Conservation (phyloP, 2,113 vertebrate species). For the Melanocharis versteri region DNA sequence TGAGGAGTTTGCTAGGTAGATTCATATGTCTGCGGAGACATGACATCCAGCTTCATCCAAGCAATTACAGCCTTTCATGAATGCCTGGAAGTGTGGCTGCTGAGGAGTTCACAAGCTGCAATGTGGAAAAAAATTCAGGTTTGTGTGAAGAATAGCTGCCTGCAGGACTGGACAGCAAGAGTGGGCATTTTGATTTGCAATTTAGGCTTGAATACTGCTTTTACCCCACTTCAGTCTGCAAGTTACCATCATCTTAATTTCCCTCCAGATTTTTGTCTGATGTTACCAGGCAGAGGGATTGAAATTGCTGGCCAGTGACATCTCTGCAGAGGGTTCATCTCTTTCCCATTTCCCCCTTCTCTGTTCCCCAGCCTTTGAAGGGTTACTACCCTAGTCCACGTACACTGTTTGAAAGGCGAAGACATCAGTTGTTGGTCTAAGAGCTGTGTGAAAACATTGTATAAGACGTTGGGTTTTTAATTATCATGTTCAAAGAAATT, state of each 20-base stretch:
- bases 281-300: neutral
- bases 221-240: neutral
- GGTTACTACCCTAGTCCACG: neutral
- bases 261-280: neutral
- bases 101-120: neutral
- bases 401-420: neutral
- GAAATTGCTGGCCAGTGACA: neutral
- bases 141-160: neutral
- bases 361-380: neutral
- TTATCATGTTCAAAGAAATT: neutral
- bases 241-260: neutral
- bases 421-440: neutral
- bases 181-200: neutral
- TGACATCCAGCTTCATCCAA: neutral
- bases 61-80: neutral
- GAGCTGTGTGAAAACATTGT: neutral
- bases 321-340: neutral
- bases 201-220: neutral
- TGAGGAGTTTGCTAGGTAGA: neutral
- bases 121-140: neutral
- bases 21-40: accelerated
- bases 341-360: neutral
- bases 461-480: neutral
- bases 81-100: neutral
- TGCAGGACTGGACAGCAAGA: neutral